These are phyloP conservation scores for Plebejus argus DNA, from an alignment of 2,888 invertebrate genomes.

Conservation along the genomic window DNA sequence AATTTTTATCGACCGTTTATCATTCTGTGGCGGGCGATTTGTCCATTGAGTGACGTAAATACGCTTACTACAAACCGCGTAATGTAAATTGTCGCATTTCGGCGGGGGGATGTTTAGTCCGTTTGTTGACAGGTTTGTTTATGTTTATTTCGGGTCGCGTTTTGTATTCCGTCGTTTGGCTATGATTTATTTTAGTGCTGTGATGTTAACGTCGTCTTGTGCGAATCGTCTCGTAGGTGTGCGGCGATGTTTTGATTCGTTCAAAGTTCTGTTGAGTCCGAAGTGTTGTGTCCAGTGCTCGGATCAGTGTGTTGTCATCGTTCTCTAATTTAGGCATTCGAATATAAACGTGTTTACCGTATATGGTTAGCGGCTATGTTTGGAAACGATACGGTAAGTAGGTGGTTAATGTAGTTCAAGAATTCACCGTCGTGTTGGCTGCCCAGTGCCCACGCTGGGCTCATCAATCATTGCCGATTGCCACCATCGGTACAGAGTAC, in stretches of 20 bases:
- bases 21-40: not conserved
- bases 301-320: constrained; percentile 27
- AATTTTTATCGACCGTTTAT: constrained; percentile 1
- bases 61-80: constrained; percentile 46
- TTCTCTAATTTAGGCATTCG: constrained; percentile 32
- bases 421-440: constrained; percentile 58
- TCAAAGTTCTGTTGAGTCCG: constrained; percentile 30
- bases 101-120: constrained; percentile 55
- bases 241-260: constrained; percentile 54
- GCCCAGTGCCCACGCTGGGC: constrained; percentile 67
- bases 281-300: constrained; percentile 29
- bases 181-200: constrained; percentile 28
- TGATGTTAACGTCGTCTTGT: constrained; percentile 26
- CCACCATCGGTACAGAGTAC: constrained; percentile 53
- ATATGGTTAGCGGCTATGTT: constrained; percentile 48
- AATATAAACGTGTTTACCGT: constrained; percentile 34
- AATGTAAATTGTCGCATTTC: constrained; percentile 41
- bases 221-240: constrained; percentile 48
- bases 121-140: constrained; percentile 70
- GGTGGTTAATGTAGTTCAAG: constrained; percentile 62
- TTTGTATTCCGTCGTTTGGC: constrained; percentile 62
- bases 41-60: constrained; percentile 44
- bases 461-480: constrained; percentile 67
- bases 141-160: constrained; percentile 71
- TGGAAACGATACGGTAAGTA: constrained; percentile 55